Conservation (phyloP, 2,113 vertebrate species). For the Myodes glareolus region DNA sequence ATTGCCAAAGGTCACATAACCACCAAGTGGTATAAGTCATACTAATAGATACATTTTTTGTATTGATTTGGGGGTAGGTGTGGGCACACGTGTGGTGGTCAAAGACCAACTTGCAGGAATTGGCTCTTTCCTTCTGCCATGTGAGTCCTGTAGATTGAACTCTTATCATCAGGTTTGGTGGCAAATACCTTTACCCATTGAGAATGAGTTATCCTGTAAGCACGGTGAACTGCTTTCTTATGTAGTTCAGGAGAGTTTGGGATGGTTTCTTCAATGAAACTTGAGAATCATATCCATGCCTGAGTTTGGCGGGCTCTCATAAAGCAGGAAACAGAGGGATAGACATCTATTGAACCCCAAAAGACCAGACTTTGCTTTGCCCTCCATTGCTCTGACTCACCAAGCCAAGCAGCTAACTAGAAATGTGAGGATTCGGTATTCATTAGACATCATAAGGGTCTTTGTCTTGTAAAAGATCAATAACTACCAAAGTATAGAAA, state of each 20-base stretch:
- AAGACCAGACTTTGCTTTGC: neutral
- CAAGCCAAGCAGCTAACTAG: neutral
- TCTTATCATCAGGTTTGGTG: neutral
- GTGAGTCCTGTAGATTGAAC: neutral
- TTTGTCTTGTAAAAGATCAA: neutral
- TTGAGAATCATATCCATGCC: neutral
- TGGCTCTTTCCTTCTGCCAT: neutral
- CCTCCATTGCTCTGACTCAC: neutral
- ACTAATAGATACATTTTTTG: neutral
- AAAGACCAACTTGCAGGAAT: neutral
- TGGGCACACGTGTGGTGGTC: neutral
- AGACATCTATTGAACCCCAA: neutral
- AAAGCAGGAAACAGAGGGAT: neutral
- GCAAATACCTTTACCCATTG: neutral
- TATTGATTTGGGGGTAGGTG: neutral
- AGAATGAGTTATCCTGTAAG: neutral
- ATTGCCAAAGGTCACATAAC: slow-evolving; percentile 20
- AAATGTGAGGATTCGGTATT: neutral
- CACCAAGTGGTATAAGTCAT: neutral
- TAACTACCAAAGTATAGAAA: neutral
- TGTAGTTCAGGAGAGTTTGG: neutral
- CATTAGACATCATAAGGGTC: neutral
- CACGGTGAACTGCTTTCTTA: neutral
- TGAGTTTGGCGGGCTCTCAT: neutral
- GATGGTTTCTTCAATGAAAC: neutral